A percentile compares a stretch with the other conserved stretches of the same genome.
phyloP scores from a whole-genome alignment of 2,113 vertebrate species.

The Mus spicilegus region DNA sequence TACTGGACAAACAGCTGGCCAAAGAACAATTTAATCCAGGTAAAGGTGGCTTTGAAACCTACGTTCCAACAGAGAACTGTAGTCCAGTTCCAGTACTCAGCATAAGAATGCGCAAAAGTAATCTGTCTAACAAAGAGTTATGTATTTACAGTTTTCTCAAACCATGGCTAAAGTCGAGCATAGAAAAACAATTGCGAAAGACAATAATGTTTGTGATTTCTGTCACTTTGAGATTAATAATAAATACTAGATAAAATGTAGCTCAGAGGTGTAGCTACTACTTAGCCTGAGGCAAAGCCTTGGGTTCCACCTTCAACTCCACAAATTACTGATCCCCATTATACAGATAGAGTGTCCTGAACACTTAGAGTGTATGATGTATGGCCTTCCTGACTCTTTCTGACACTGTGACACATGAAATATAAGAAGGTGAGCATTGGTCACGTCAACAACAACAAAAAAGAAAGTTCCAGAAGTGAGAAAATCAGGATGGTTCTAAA shows the following conservation, averaged over 20 bases:
- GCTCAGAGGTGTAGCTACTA: neutral
- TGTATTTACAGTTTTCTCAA: neutral
- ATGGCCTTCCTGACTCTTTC: no score
- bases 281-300: neutral
- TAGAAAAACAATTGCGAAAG: neutral
- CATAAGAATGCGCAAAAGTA: neutral
- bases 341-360: neutral
- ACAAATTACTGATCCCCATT: neutral
- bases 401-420: neutral
- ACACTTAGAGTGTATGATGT: accelerated
- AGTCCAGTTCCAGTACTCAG: neutral
- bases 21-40: neutral
- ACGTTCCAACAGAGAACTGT: neutral
- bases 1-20: no score
- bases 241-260: neutral
- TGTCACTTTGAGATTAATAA: neutral
- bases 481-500: neutral
- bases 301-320: neutral
- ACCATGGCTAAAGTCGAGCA: neutral
- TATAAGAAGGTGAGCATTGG: neutral
- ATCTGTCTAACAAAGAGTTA: neutral
- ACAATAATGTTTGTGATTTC: neutral
- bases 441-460: neutral
- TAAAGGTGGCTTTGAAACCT: neutral
- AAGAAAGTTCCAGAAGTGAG: neutral